Evolutionary conservation across 2,113 vertebrate genomes (phyloP).

Genomic region (Recurvirostra avosetta): DNA sequence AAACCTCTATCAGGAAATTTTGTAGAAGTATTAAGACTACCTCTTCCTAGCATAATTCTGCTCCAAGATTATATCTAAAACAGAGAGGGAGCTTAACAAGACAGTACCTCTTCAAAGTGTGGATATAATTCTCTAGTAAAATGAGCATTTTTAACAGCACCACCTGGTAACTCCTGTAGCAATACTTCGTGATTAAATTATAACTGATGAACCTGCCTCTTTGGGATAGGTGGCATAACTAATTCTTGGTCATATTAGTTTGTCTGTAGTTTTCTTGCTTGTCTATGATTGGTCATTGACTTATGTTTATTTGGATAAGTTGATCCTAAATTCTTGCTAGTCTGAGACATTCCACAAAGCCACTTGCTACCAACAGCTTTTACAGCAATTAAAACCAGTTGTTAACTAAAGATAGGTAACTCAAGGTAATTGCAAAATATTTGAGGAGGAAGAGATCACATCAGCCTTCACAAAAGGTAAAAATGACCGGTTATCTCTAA

Average conservation of each 20-base stretch:
- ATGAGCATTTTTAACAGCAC: conserved; percentile 3
- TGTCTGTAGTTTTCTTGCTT: background rate
- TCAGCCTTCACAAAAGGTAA: background rate
- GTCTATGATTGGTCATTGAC: background rate
- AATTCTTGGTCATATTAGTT: background rate
- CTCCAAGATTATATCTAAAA: background rate
- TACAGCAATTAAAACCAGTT: background rate
- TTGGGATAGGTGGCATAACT: background rate
- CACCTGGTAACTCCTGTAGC: background rate
- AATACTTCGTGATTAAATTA: background rate
- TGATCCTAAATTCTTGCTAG: background rate
- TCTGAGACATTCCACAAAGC: background rate
- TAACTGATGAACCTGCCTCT: background rate
- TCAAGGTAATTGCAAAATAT: background rate
- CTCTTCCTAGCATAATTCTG: background rate
- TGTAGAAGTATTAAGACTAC: background rate
- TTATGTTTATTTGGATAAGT: background rate
- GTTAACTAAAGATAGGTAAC: background rate
- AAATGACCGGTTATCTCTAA: background rate
- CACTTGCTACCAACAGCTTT: background rate
- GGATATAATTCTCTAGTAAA: background rate
- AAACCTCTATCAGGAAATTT: background rate
- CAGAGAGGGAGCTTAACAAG: background rate
- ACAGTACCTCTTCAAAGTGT: background rate
- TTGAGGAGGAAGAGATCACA: background rate